Base-by-base conservation (phyloP, 2,797 vertebrate genomes). In the Nyctibius grandis region DNA sequence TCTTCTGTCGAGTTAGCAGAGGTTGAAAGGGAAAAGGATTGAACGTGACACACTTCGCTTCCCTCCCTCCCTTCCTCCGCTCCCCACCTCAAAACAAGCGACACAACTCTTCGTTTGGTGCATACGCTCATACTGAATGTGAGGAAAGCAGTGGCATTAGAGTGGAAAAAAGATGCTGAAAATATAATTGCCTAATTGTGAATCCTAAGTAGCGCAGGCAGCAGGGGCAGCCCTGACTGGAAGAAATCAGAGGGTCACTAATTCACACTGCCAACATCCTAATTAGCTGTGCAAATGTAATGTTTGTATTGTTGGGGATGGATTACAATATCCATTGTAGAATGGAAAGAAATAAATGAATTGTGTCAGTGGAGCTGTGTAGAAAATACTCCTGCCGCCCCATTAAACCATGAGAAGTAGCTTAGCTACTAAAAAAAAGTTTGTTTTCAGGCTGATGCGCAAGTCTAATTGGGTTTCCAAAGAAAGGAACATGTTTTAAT, bases 261-360 rank as follows among this genome's bases (percentile, higher is more conserved):
- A 96, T 95, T 94, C 78, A 75, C 70, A 63, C 86, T 96, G 90
- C 95, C 94, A 95, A 87, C 92, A 83, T 95, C 63, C 85, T 95
- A 95, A 97, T 96, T 96, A 96, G 93, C 96, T 96, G 93, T 94
- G 97, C 92, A 96, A 96, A 95, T 93, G 96, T 94, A 92, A 88
- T 91, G 89, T 95, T 97, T 91, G 54, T 96, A 93, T 95, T 96
- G 78, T 89, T 94, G 48, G 85, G 73, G 87, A 79, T 94, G 83
- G 85, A 93, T 97, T 97, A 93, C 89, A 93, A 83, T 91, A 89
- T 72, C 93, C 93, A 89, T 63, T 94, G 93, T 92, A 89, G 93
- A 85, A 78, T 56, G 45, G 93, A 86, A 90, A 95, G 77, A 92
- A 95, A 96, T 83, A 88, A 91, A 93, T 95, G 38, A 95, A 94